These are phyloP conservation scores for Chaenocephalus aceratus DNA, from an alignment of 2,113 vertebrate species.

Conservation along the genomic window DNA sequence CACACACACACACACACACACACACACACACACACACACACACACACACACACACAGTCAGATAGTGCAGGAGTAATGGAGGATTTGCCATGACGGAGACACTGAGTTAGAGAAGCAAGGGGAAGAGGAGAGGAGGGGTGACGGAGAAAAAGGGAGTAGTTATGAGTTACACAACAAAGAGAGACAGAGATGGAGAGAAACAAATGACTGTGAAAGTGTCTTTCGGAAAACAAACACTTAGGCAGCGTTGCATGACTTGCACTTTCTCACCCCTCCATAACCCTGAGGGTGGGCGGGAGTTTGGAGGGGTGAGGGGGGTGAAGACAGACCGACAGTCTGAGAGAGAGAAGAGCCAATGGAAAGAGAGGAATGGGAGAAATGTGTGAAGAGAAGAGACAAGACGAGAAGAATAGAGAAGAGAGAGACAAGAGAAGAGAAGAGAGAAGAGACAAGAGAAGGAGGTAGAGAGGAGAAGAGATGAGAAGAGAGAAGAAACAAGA, in stretches of 20 bases:
- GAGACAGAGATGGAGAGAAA: slow-evolving; percentile 44
- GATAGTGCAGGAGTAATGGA: slow-evolving; percentile 54
- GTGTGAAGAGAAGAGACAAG: slow-evolving; percentile 11
- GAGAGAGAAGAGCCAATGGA: slow-evolving; percentile 1
- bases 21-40: slow-evolving; percentile 19
- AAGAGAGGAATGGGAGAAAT: slow-evolving; percentile 39
- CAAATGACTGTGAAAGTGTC: slow-evolving; percentile 50
- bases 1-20: slow-evolving; percentile 19
- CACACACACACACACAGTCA: slow-evolving; percentile 26
- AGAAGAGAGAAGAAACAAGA: background rate
- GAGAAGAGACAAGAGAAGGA: too few relatives aligned
- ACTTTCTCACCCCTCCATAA: slow-evolving; percentile 74
- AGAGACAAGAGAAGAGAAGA: background rate
- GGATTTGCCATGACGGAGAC: slow-evolving; percentile 47
- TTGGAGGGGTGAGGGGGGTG: background rate
- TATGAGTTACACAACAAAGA: slow-evolving; percentile 54
- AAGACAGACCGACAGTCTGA: slow-evolving; percentile 20
- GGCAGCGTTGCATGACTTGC: slow-evolving; percentile 80
- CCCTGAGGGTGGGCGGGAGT: slow-evolving; percentile 37
- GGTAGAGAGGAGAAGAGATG: background rate
- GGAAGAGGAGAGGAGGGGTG: slow-evolving; percentile 21
- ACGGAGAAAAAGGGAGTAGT: slow-evolving; percentile 17
- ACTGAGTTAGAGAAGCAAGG: slow-evolving; percentile 35
- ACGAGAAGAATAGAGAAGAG: slow-evolving; percentile 9
- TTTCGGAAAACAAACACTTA: slow-evolving; percentile 66